phyloP scores from a whole-genome alignment of 2,113 vertebrate genomes.

The Pogona vitticeps region DNA sequence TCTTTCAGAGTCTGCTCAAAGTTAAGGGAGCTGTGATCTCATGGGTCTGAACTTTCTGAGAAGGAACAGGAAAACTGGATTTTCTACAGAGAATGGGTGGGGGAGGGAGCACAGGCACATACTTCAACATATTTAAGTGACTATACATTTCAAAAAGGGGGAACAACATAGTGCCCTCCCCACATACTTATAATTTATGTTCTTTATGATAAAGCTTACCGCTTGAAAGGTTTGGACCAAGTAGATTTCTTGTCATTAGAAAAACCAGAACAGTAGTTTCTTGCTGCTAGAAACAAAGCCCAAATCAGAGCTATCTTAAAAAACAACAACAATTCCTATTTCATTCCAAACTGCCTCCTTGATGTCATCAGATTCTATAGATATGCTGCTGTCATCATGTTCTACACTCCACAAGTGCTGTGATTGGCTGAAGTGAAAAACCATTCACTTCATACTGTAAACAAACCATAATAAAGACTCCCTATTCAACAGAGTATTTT shows the following conservation, averaged over 20 bases:
- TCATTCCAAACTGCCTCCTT: constrained; percentile 5
- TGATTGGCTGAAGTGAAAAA: not conserved
- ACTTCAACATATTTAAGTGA: not conserved
- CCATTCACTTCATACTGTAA: not conserved
- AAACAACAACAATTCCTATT: not conserved
- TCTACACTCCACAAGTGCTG: not conserved
- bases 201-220: not conserved
- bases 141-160: not conserved
- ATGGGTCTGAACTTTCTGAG: not conserved
- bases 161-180: not conserved
- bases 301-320: not conserved
- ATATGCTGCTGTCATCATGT: not conserved
- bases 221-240: not conserved
- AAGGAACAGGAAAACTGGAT: not conserved
- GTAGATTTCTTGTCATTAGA: too few relatives aligned
- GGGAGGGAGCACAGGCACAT: too few relatives aligned
- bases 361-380: not conserved
- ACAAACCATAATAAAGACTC: not conserved
- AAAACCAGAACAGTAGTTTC: not conserved
- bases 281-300: not conserved
- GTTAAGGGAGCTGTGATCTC: not conserved
- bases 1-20: not conserved
- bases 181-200: not conserved
- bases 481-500: not conserved
- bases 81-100: not conserved